A percentile compares a stretch with the other conserved stretches of the same genome.
Evolutionary conservation across 1,140 invertebrate species (phyloP).

Genomic region (Lordiphosa mommai): DNA sequence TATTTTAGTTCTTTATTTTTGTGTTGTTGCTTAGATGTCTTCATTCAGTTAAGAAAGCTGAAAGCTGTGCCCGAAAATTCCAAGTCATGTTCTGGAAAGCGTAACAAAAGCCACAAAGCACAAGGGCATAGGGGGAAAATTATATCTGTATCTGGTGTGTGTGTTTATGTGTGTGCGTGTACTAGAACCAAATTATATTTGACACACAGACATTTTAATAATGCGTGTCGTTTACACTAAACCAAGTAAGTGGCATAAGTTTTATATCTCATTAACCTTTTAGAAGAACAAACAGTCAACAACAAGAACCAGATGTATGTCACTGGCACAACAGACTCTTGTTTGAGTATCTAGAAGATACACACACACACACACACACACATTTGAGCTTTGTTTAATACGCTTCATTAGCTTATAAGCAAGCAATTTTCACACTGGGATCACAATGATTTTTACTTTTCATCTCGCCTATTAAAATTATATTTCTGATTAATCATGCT

Average conservation of each 20-base stretch:
- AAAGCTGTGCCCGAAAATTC: slow-evolving; percentile 61
- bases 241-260: slow-evolving; percentile 58
- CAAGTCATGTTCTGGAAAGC: slow-evolving; percentile 74
- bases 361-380: slow-evolving; percentile 20
- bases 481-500: slow-evolving; percentile 70
- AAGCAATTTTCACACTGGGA: slow-evolving; percentile 5
- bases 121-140: slow-evolving; percentile 34
- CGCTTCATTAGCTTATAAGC: slow-evolving; percentile 63
- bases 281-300: slow-evolving; percentile 17
- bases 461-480: slow-evolving; percentile 46
- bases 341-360: slow-evolving; percentile 48
- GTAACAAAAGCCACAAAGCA: slow-evolving; percentile 59
- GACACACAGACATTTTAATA: slow-evolving; percentile 63
- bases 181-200: slow-evolving; percentile 43
- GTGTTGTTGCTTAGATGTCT: slow-evolving; percentile 38
- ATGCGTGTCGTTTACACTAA: slow-evolving; percentile 69
- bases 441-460: slow-evolving; percentile 67
- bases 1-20: slow-evolving; percentile 52
- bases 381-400: slow-evolving; percentile 39
- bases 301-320: slow-evolving; percentile 47
- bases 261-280: slow-evolving; percentile 77
- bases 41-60: slow-evolving; percentile 53
- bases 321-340: slow-evolving; percentile 45
- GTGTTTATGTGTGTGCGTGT: too few relatives aligned
- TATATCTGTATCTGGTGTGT: slow-evolving; percentile 35